Evolutionary conservation across 35 echinoderm and acorn worm species (phyloP).

Genomic region (Nesometra sesokonis): DNA sequence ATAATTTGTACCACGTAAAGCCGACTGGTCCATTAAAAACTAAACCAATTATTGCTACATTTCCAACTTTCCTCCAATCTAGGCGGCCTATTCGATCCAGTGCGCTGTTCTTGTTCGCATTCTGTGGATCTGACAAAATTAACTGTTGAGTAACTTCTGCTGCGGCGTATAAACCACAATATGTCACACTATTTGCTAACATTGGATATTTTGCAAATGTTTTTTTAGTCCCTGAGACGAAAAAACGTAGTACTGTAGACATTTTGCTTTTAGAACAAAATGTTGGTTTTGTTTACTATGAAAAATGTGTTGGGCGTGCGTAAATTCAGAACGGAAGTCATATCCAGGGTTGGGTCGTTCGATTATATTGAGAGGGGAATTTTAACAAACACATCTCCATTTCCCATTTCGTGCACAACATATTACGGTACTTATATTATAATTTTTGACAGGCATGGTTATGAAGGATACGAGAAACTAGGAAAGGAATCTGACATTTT

Average conservation of each 20-base stretch:
- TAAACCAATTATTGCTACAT: conserved; percentile 10
- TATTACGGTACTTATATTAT: too few relatives aligned
- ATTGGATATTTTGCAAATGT: conserved; percentile 2
- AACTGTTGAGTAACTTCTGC: conserved; percentile 37
- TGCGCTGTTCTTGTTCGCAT: neutral
- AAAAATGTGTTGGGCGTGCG: too few relatives aligned
- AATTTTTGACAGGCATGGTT: too few relatives aligned
- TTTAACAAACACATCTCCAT: too few relatives aligned
- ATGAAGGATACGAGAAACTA: too few relatives aligned
- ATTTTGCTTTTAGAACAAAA: neutral
- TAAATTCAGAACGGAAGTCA: too few relatives aligned
- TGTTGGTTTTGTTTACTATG: too few relatives aligned
- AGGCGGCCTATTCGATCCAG: neutral
- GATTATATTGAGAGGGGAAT: too few relatives aligned
- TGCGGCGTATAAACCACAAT: conserved; percentile 4
- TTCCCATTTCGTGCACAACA: too few relatives aligned
- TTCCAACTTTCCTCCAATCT: conserved; percentile 13
- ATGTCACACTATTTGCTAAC: conserved; percentile 22
- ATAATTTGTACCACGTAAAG: conserved; percentile 29
- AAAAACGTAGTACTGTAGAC: neutral
- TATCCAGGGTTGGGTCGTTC: too few relatives aligned
- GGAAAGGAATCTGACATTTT: too few relatives aligned
- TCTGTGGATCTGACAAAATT: neutral
- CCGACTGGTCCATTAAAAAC: conserved; percentile 19
- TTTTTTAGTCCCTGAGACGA: neutral